Evolutionary conservation across 2,888 invertebrate genomes (phyloP), one percentile per base, ranked within the genome.

Genomic region (Helleia helle): DNA sequence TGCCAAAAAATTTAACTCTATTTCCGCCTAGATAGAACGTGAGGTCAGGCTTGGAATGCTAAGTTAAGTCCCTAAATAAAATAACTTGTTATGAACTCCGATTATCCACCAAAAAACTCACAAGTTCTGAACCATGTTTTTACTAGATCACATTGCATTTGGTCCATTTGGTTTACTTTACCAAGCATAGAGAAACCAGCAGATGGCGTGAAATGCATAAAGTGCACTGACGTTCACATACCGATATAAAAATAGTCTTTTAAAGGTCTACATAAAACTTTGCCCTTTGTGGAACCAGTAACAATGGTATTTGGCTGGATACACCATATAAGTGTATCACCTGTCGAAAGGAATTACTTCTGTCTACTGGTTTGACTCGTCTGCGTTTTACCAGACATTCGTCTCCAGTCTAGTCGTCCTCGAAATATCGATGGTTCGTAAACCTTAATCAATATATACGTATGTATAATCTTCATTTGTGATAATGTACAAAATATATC

Each of bases 21-120:
- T 71, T 77, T 76, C 79, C 77, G 76, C 66, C 65, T 52, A 49
- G 48, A 59, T n/a, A n/a, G 54, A 58, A 58, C 58, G 58, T 58
- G 59, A 62, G 58, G 55, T 59, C 59, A 55, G 50, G 43, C 37
- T 39, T 41, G 44, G 43, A 51, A 52, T 47, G 47, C 50, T 49
- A 46, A 44, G 42, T 50, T 49, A 46, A 44, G 42, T 50, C 49
- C 49, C 42, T 38, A 15, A 15, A 40, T 46, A 49, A 47, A 49
- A 46, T 44, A 48, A 48, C 48, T 50, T 51, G 50, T 50, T n/a
- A n/a, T n/a, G n/a, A n/a, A n/a, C n/a, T n/a, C n/a, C n/a, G n/a
- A n/a, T n/a, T n/a, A n/a, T n/a, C n/a, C n/a, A n/a, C n/a, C n/a
- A n/a, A n/a, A n/a, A n/a, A n/a, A n/a, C n/a, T n/a, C n/a, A n/a